Evolutionary conservation across 1,140 invertebrate genomes (phyloP).

Genomic region (Temnothorax nylanderi): DNA sequence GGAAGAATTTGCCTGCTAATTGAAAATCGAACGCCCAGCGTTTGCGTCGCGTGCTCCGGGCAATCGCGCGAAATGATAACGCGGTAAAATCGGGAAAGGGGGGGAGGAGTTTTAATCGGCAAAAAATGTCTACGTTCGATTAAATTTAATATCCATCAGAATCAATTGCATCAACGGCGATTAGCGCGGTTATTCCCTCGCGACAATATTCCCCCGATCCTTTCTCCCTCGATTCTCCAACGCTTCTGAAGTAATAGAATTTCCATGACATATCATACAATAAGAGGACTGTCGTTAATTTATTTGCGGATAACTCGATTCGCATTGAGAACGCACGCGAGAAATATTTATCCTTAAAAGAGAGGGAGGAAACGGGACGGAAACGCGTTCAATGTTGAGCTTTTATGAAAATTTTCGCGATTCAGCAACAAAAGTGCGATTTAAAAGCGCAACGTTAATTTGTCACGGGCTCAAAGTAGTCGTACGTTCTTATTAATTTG

Average conservation of each 20-base stretch:
- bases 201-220: slow-evolving; percentile 41
- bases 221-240: slow-evolving; percentile 8
- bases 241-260: slow-evolving; percentile 57
- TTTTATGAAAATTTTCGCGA: background rate
- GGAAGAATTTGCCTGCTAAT: slow-evolving; percentile 56
- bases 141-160: slow-evolving; percentile 58
- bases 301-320: slow-evolving; percentile 33
- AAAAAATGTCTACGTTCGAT: slow-evolving; percentile 60
- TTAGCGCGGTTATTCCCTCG: slow-evolving; percentile 51
- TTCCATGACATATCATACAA: slow-evolving; percentile 31
- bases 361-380: background rate
- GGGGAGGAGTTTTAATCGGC: slow-evolving; percentile 39
- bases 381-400: background rate
- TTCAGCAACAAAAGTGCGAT: background rate
- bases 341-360: slow-evolving; percentile 25
- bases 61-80: slow-evolving; percentile 52
- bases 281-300: slow-evolving; percentile 39
- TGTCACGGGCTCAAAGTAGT: background rate
- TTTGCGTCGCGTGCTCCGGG: slow-evolving; percentile 20
- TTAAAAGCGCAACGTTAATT: background rate
- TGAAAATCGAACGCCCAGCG: slow-evolving; percentile 54
- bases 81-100: slow-evolving; percentile 35
- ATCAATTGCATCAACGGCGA: slow-evolving; percentile 59
- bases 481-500: background rate
- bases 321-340: background rate